Conservation (phyloP, 2,888 invertebrate species). For the Hypena proboscidalis region DNA sequence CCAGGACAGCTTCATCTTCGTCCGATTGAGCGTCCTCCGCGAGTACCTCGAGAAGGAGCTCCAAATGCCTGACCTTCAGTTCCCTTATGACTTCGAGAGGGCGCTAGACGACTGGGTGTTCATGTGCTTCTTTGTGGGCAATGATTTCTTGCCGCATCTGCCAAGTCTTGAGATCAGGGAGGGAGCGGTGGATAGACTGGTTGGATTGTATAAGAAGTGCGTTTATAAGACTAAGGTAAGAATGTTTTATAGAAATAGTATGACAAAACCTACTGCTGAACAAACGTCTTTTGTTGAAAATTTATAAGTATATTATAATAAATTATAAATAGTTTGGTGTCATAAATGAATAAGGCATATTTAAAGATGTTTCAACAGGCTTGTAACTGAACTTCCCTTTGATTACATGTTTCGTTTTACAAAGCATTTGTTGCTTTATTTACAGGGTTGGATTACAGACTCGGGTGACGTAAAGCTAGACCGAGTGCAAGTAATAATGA, state of each 20-base stretch:
- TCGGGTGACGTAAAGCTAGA: conserved; percentile 97
- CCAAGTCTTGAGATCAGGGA: conserved; percentile 99
- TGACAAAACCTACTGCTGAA: too few relatives aligned
- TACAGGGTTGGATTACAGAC: conserved; percentile 96
- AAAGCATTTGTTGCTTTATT: neutral
- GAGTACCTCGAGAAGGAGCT: conserved; percentile 97
- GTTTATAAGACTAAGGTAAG: conserved; percentile 95
- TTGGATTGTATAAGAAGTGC: conserved; percentile 96
- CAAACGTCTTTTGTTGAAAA: too few relatives aligned
- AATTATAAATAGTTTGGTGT: too few relatives aligned
- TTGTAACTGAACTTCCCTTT: too few relatives aligned
- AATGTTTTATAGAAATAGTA: conserved; percentile 27
- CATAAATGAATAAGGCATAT: too few relatives aligned
- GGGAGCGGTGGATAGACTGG: conserved; percentile 97
- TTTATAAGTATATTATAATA: too few relatives aligned
- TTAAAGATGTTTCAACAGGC: too few relatives aligned
- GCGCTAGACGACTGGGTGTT: conserved; percentile 98
- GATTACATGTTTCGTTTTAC: too few relatives aligned
- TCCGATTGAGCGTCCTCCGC: conserved; percentile 95
- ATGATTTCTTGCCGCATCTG: conserved; percentile 99
- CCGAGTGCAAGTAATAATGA: conserved; percentile 97
- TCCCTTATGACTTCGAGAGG: conserved; percentile 97
- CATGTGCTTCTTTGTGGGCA: conserved; percentile 99
- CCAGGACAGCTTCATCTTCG: conserved; percentile 96
- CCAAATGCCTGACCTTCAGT: conserved; percentile 96